A percentile compares a stretch with the other conserved stretches of the same genome.
Evolutionary conservation across 1,140 invertebrate species (phyloP).

Genomic region (Halyomorpha halys): DNA sequence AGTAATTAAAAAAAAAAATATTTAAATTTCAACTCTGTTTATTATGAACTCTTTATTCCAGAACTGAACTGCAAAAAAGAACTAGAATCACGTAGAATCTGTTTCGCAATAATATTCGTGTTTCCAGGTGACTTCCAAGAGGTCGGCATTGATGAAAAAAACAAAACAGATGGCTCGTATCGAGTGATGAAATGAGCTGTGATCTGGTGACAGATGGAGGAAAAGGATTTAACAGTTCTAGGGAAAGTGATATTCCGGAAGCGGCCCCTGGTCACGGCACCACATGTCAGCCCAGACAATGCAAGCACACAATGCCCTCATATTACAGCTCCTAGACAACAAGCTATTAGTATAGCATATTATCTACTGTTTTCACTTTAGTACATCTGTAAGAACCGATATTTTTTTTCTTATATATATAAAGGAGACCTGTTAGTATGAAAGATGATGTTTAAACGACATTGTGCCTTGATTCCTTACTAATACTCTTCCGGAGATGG

Average conservation of each 20-base stretch:
- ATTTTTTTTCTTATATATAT: neutral
- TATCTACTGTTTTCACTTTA: conserved; percentile 5
- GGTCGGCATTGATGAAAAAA: too few species aligned
- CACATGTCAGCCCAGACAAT: conserved; percentile 1
- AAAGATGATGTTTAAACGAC: conserved; percentile 6
- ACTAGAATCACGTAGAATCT: too few species aligned
- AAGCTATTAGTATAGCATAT: conserved; percentile 3
- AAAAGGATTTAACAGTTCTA: neutral
- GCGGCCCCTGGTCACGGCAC: neutral
- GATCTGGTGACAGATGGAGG: neutral
- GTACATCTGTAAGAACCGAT: neutral
- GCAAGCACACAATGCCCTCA: conserved; percentile 7
- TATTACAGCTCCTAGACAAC: conserved; percentile 2
- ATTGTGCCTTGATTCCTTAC: neutral
- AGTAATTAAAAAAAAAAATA: too few species aligned
- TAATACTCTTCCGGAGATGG: conserved; percentile 1
- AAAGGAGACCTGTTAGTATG: neutral
- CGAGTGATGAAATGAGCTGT: neutral
- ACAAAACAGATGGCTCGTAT: too few species aligned
- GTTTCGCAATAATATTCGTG: too few species aligned
- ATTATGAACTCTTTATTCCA: too few species aligned
- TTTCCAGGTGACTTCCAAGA: too few species aligned
- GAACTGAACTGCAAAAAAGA: too few species aligned
- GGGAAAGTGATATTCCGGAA: neutral
- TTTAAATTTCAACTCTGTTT: too few species aligned